A percentile compares a stretch with the other conserved stretches of the same genome.
Evolutionary conservation across 2,113 vertebrate species (phyloP).

Genomic region (Smithornis capensis): DNA sequence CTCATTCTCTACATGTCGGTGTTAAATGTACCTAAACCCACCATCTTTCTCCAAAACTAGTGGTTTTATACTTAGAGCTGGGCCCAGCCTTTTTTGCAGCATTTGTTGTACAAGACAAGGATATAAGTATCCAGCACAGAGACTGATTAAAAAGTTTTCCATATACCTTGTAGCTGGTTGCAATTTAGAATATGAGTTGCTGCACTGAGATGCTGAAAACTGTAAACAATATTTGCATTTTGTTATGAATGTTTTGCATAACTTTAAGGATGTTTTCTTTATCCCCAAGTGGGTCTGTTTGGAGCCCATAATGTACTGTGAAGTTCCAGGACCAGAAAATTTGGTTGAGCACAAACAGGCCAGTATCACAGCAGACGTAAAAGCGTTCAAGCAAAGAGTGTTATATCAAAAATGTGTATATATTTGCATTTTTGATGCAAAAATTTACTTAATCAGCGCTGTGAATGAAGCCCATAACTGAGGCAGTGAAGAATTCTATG

Average conservation of each 20-base stretch:
- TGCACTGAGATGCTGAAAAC: not conserved
- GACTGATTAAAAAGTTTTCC: not conserved
- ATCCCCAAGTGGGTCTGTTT: slow-evolving; percentile 53
- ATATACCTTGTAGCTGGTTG: not conserved
- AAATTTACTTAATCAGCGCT: slow-evolving; percentile 30
- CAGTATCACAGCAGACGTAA: slow-evolving; percentile 17
- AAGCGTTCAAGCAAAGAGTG: slow-evolving; percentile 1
- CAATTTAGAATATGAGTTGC: not conserved
- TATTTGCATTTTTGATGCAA: slow-evolving; percentile 58
- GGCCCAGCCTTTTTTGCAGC: not conserved
- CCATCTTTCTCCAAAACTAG: not conserved
- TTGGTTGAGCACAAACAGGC: slow-evolving; percentile 23
- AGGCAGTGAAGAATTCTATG: slow-evolving; percentile 29
- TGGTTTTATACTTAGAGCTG: not conserved
- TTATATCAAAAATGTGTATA: slow-evolving; percentile 10
- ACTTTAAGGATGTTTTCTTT: slow-evolving; percentile 48
- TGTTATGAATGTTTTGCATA: slow-evolving; percentile 62
- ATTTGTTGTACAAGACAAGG: not conserved
- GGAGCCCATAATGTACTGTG: slow-evolving; percentile 52
- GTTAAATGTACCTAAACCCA: not conserved
- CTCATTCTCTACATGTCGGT: not conserved
- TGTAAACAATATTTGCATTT: slow-evolving; percentile 67
- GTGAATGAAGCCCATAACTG: not conserved
- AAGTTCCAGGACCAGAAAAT: slow-evolving; percentile 46
- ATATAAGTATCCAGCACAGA: not conserved